Base-by-base conservation (phyloP, 2,888 invertebrate species). In the Pogonocherus hispidulus region DNA sequence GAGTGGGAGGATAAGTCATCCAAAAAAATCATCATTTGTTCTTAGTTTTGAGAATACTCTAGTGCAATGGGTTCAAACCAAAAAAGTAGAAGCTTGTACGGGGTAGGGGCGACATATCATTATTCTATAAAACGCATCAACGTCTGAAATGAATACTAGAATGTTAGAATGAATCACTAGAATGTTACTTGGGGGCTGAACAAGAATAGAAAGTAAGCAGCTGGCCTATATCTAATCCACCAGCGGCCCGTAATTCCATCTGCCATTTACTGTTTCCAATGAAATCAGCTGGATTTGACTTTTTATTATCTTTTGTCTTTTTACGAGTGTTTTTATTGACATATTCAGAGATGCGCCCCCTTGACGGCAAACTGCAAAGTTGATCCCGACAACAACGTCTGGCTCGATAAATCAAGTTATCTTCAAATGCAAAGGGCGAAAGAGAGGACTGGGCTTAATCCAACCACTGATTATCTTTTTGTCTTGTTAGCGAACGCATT, bases 241-340 rank as follows among this genome's bases (percentile, higher is more conserved):
- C 27, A 27, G 27, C 27, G 8, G 27, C 27, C 27, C 27, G 27
- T 27, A 27, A 27, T 27, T 27, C 8, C 27, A 35, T 14, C 37
- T n/a, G 35, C 35, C 62, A 37, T 62, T 62, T 62, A 62, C 62
- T 62, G 62, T 62, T 51, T 62, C 62, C 62, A 62, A 49, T 62
- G 62, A 62, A 22, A 62, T 62, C 51, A 51, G 62, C 62, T 51
- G 62, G 51, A 51, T 62, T 49, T 62, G 62, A 56, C 56, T 56
- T 57, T 69, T 66, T 66, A 63, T 59, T 66, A 19, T 47, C 63
- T 32, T 37, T 62, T 49, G 23, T 32, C 59, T 62, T 69, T 65
- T 59, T 60, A 54, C 37, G 60, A 44, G 47, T 46, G 59, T 55
- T 68, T 68, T 65, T 62, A 65, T 62, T 27, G 64, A 60, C 60